phyloP scores from a whole-genome alignment of 2,888 invertebrate genomes.

The Hemicrepidius hirtus region DNA sequence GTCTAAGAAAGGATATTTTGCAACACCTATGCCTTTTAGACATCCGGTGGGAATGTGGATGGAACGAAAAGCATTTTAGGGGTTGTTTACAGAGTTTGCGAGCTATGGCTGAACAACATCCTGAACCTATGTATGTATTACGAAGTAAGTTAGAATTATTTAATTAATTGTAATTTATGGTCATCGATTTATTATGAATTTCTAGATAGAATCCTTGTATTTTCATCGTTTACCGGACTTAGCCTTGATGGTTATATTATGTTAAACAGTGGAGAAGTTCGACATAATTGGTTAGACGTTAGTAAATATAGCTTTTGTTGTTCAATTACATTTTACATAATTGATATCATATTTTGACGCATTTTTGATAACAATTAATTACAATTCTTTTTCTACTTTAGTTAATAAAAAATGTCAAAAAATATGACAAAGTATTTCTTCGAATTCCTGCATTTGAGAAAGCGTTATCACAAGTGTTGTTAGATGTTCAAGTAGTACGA shows the following conservation, averaged over 20 bases:
- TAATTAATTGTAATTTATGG: too few species aligned
- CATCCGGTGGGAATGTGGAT: constrained; percentile 87
- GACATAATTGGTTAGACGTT: constrained; percentile 95
- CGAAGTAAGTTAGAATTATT: constrained; percentile 72
- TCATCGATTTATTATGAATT: background rate
- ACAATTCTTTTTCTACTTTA: constrained; percentile 66
- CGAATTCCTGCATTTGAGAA: constrained; percentile 89
- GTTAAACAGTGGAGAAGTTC: constrained; percentile 93
- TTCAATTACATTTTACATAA: constrained; percentile 6
- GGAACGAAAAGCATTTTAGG: constrained; percentile 91
- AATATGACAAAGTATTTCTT: constrained; percentile 82
- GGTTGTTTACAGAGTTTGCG: constrained; percentile 92
- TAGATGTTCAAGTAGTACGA: constrained; percentile 88
- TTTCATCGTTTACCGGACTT: constrained; percentile 93
- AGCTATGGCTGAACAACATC: constrained; percentile 84
- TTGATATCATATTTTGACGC: background rate
- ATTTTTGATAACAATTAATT: background rate
- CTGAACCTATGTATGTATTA: constrained; percentile 80
- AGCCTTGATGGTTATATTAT: constrained; percentile 93
- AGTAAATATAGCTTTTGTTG: constrained; percentile 65
- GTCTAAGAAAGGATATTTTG: constrained; percentile 78
- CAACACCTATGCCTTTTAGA: constrained; percentile 76
- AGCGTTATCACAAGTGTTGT: constrained; percentile 87
- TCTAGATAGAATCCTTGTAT: constrained; percentile 85
- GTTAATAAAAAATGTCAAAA: constrained; percentile 87